phyloP scores from a whole-genome alignment of 1,140 invertebrate genomes.

The Danaus melanippus region DNA sequence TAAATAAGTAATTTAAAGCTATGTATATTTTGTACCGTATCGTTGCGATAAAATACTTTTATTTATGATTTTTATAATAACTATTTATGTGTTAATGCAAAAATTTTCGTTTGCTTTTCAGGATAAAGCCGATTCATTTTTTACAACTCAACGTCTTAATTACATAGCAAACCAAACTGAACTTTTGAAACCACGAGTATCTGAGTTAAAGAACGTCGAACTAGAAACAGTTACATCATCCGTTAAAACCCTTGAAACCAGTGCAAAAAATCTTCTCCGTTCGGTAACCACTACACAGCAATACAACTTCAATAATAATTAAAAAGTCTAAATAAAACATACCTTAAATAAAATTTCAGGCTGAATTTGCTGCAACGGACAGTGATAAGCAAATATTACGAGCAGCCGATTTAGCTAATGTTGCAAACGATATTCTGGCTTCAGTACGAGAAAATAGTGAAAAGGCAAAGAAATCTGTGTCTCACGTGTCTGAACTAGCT shows the following conservation, averaged over 20 bases:
- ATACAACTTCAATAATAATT: slow-evolving; percentile 3
- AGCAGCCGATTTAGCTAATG: slow-evolving; percentile 71
- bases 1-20: not conserved
- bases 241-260: slow-evolving; percentile 43
- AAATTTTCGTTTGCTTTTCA: slow-evolving; percentile 16
- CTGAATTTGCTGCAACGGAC: slow-evolving; percentile 68
- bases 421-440: slow-evolving; percentile 72
- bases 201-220: slow-evolving; percentile 43
- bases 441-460: slow-evolving; percentile 70
- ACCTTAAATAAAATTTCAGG: slow-evolving; percentile 29
- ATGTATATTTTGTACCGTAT: not conserved
- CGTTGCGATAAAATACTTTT: not conserved
- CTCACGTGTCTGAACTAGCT: slow-evolving; percentile 78
- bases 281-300: slow-evolving; percentile 33
- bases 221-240: slow-evolving; percentile 35
- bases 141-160: slow-evolving; percentile 60
- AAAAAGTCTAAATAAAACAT: not conserved
- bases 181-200: slow-evolving; percentile 39
- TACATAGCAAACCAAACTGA: slow-evolving; percentile 58
- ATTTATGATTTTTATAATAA: too few species aligned
- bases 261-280: slow-evolving; percentile 49
- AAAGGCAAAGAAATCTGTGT: slow-evolving; percentile 74
- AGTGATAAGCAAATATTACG: slow-evolving; percentile 69
- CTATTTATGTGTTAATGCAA: too few species aligned
- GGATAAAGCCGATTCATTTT: slow-evolving; percentile 65